phyloP scores from a whole-genome alignment of 2,797 vertebrate genomes.

The Lepidocolaptes lacrymiger region DNA sequence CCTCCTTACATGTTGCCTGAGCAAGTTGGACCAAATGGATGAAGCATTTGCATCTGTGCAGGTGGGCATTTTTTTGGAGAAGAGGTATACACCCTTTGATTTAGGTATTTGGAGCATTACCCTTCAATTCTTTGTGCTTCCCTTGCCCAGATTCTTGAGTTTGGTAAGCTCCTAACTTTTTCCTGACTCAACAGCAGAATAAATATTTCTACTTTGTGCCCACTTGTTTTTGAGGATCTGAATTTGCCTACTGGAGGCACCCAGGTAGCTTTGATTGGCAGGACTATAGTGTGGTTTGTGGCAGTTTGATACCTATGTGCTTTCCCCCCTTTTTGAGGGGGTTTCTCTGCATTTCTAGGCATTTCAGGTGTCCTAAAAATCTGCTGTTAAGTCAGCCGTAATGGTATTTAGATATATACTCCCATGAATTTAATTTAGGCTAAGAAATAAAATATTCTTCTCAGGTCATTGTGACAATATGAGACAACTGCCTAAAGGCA shows the following conservation, averaged over 20 bases:
- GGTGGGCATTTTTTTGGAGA: not conserved
- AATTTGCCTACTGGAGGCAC: not conserved
- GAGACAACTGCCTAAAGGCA: not conserved
- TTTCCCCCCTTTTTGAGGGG: not conserved
- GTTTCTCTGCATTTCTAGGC: not conserved
- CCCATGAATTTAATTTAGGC: not conserved
- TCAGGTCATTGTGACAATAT: not conserved
- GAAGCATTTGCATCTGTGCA: not conserved
- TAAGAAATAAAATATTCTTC: not conserved
- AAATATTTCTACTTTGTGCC: not conserved
- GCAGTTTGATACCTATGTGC: not conserved
- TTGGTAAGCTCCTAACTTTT: not conserved
- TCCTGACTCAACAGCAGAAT: not conserved
- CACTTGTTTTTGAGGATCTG: not conserved
- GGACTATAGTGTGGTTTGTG: not conserved
- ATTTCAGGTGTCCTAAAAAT: not conserved
- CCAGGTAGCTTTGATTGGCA: not conserved
- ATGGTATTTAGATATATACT: not conserved
- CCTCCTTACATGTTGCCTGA: not conserved
- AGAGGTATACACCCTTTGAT: not conserved
- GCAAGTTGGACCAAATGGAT: fast-evolving
- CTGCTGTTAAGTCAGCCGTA: not conserved
- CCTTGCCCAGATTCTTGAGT: not conserved
- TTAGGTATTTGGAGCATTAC: not conserved
- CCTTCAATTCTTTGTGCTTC: fast-evolving